Conservation (phyloP, 30 jellyfish, hydroid and myxozoan species). For the Chrysaora quinquecirrha region DNA sequence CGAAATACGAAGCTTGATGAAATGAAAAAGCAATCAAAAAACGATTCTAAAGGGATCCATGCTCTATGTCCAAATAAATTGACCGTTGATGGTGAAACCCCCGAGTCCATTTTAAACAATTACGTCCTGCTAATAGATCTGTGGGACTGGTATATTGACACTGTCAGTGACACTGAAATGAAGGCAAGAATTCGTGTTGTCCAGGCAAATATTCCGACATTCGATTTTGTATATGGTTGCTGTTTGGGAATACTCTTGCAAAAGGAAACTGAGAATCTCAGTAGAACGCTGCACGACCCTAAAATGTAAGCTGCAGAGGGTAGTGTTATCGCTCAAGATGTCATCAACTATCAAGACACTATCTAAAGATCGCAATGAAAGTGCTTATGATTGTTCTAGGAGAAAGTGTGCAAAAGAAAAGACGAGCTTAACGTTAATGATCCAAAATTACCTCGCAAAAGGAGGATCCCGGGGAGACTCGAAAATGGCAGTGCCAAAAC, state of each 20-base stretch:
- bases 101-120: too few species aligned
- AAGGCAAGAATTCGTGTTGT: slow-evolving; percentile 2
- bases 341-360: slow-evolving; percentile 34
- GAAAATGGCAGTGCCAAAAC: slow-evolving; percentile 21
- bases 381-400: slow-evolving; percentile 38
- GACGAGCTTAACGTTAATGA: slow-evolving; percentile 1
- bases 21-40: neutral
- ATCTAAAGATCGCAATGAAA: slow-evolving; percentile 23
- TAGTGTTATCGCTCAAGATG: slow-evolving; percentile 41
- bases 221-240: slow-evolving; percentile 30
- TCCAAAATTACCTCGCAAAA: slow-evolving; percentile 41
- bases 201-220: slow-evolving; percentile 28
- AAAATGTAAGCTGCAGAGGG: slow-evolving; percentile 26
- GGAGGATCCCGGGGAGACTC: slow-evolving; percentile 51
- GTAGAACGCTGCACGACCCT: slow-evolving; percentile 28
- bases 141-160: too few species aligned
- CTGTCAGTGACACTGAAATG: slow-evolving; percentile 8
- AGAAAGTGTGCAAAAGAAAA: slow-evolving; percentile 9
- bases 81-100: slow-evolving; percentile 44
- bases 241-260: slow-evolving; percentile 17
- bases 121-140: too few species aligned
- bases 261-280: neutral
- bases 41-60: slow-evolving; percentile 30
- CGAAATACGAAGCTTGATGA: neutral
- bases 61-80: slow-evolving; percentile 35